Base-by-base conservation (phyloP, 2,797 vertebrate genomes). In the Peromyscus aztecus region DNA sequence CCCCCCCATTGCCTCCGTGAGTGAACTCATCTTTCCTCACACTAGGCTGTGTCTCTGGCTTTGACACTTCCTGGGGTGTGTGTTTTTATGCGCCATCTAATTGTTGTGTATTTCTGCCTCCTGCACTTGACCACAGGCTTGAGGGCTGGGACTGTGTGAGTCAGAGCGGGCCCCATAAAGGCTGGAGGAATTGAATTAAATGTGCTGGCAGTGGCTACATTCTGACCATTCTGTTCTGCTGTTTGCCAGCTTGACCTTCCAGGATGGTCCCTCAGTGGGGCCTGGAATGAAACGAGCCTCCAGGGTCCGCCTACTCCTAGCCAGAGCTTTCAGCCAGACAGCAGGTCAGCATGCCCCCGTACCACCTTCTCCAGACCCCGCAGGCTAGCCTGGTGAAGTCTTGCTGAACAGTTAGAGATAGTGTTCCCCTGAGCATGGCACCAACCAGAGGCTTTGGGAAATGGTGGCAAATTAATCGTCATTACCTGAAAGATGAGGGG, bases 101-200 rank as follows among this genome's bases (percentile, higher is more conserved):
- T 85, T 94, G 94, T 88, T 1, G 2, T 94, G 63, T 95, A 84
- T 93, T 92, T 95, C 94, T 95, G 89, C 96, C 89, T 95, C 63
- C 86, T 82, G 78, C n/a, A 46, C 94, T 98, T 96, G 96, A 94
- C 94, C 55, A 29, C 71, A 65, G 77, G 92, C 94, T 96, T 46
- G 73, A 90, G 85, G 88, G 90, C 92, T 94, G 92, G 49, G 93
- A 69, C 81, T 4, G 0, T 85, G 75, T 97, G 96, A 97, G 96
- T 95, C 97, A 96, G 93, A 96, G 69, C 94, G 95, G 95, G 83
- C 71, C 94, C 92, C 69, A 71, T 97, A 94, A 96, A 71, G 82
- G 92, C 83, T 94, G 75, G 81, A 83, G 78, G 85, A 98, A 98
- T 97, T 97, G 89, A 95, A 97, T 98, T 97, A 96, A 96, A 94